Evolutionary conservation across 2,113 vertebrate genomes (phyloP).

Genomic region (Sebastes fasciatus): DNA sequence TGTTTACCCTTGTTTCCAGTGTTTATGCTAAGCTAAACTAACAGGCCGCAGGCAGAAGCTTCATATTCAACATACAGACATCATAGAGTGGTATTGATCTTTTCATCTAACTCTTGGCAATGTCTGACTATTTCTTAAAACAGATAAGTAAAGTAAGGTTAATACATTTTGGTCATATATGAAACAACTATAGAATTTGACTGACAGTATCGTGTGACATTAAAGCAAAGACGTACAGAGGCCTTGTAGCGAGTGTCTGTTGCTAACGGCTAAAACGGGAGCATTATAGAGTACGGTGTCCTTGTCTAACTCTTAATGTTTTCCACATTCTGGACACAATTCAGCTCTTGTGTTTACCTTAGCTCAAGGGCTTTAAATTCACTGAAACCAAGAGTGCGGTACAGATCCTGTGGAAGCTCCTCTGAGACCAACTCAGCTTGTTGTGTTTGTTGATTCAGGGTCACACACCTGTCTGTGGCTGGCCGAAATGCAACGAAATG

Average conservation of each 20-base stretch:
- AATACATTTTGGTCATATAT: too few relatives aligned
- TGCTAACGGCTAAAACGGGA: not conserved
- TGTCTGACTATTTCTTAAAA: not conserved
- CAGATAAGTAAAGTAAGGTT: too few relatives aligned
- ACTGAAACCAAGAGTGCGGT: constrained; percentile 29
- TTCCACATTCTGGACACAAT: constrained; percentile 22
- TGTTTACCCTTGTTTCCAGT: too few relatives aligned
- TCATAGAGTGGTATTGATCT: not conserved
- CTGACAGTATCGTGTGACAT: not conserved
- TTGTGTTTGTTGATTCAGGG: constrained; percentile 49
- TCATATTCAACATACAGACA: too few relatives aligned
- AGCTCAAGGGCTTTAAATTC: constrained; percentile 45
- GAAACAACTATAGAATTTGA: not conserved
- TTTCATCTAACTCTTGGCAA: not conserved
- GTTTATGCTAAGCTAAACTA: too few relatives aligned
- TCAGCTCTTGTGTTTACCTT: constrained; percentile 32
- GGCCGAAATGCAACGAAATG: constrained; percentile 37
- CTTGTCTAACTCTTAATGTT: not conserved
- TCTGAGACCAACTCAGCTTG: constrained; percentile 41
- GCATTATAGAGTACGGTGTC: not conserved
- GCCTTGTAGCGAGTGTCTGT: not conserved
- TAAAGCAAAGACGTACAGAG: not conserved
- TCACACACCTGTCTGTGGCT: constrained; percentile 51
- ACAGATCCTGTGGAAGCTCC: constrained; percentile 28
- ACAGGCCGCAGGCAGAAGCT: too few relatives aligned